These are phyloP conservation scores for Seriola aureovittata DNA, from an alignment of 2,113 vertebrate species.

Conservation along the genomic window DNA sequence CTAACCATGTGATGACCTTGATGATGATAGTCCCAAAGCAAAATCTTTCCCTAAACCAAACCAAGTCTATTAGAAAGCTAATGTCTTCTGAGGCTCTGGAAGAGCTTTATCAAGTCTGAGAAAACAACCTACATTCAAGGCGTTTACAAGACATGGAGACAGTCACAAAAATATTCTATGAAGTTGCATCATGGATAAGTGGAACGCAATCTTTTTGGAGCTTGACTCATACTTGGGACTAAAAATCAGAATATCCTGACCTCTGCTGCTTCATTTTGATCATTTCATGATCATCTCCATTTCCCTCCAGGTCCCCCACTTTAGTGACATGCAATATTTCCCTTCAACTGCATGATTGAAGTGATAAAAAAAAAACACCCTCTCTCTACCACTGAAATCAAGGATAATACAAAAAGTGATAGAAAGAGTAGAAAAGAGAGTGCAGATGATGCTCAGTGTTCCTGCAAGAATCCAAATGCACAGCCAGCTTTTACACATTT, in stretches of 20 bases:
- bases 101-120: too few species aligned
- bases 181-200: not conserved
- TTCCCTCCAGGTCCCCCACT: not conserved
- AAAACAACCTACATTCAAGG: not conserved
- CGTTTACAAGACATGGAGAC: too few species aligned
- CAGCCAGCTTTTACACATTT: constrained; percentile 64
- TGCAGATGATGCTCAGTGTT: constrained; percentile 45
- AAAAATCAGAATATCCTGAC: not conserved
- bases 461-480: constrained; percentile 60
- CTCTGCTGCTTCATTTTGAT: not conserved
- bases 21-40: not conserved
- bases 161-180: not conserved
- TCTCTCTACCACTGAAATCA: constrained; percentile 13
- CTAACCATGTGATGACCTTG: not conserved
- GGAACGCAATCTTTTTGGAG: not conserved
- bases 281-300: not conserved
- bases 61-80: too few species aligned
- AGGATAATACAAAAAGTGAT: not conserved
- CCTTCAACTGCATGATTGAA: constrained; percentile 10
- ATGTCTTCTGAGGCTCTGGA: too few species aligned
- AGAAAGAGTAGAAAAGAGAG: constrained; percentile 25
- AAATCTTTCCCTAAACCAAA: not conserved
- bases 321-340: not conserved
- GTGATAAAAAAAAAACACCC: not conserved
- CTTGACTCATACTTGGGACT: not conserved